Conservation (phyloP, 2,113 vertebrate species). For the Trachemys scripta region DNA sequence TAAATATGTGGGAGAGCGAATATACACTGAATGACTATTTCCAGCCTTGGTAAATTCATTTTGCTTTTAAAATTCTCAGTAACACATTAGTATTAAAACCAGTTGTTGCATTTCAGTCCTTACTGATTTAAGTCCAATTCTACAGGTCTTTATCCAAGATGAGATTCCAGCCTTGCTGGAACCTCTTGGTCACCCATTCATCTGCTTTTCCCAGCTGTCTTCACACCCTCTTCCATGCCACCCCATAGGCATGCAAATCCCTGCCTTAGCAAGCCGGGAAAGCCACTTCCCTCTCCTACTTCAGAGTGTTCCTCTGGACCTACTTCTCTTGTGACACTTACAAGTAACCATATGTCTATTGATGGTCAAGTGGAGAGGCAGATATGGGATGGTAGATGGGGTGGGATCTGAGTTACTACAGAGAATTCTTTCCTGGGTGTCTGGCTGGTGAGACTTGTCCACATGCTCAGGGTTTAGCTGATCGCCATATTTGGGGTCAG, state of each 20-base stretch:
- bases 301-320: neutral
- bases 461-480: too few relatives aligned
- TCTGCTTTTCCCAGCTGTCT: neutral
- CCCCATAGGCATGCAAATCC: neutral
- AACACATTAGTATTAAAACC: neutral
- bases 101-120: neutral
- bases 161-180: neutral
- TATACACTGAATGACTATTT: constrained; percentile 12
- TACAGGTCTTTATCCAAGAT: too few relatives aligned
- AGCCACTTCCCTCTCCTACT: neutral
- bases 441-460: too few relatives aligned
- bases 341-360: neutral
- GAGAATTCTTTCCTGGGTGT: too few relatives aligned
- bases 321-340: neutral
- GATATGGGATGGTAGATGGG: too few relatives aligned
- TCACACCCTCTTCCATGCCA: neutral
- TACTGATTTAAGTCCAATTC: neutral
- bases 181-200: neutral
- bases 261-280: neutral
- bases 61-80: neutral
- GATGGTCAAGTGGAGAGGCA: neutral
- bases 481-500: too few relatives aligned
- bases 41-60: constrained; percentile 1
- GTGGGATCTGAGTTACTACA: too few relatives aligned
- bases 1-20: neutral